Base-by-base conservation (phyloP, 2,113 vertebrate genomes). In the Scortum barcoo region DNA sequence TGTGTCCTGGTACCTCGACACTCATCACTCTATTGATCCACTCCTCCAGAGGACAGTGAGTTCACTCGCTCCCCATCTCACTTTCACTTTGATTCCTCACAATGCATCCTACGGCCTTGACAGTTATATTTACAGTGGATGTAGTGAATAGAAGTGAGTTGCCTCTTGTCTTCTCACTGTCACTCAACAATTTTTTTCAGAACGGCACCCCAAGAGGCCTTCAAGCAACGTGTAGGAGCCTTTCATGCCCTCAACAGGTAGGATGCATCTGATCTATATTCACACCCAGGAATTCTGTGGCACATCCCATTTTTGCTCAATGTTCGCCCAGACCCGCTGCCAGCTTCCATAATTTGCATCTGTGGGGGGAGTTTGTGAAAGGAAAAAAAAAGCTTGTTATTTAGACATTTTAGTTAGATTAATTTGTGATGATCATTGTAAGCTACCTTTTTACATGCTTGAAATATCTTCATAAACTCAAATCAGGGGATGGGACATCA, bases 1-100 rank as follows among this genome's bases (percentile, higher is more conserved):
- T 96, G 83, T 96, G 96, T 79, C 96, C 96, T 0, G 96, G 95
- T 42, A 96, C 95, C 46, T 97, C 96, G 2, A 96, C 96, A 11
- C 95, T 97, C 83, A 96, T 96, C 91, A 96, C 96, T 28, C 92
- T 96, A 77, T 93, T 96, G 87, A 96, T 96, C 76, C 95, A 96
- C 92, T 96, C 96, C 69, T 96, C 96, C 62, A 93, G 96, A 89
- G 96, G 96, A 93, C 96, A 96, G 96, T 96, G 85, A 95, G 96
- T 96, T 76, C 60, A 17, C 73, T 60, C 19, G 2, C 63, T 46
- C n/a, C 16, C 7, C 38, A 4, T 48, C 28, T 7, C 33, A 40
- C 38, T 61, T 62, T 24, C n/a, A 20, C 7, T 86, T 62, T 40
- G n/a, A 67, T 36, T 80, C 50, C 26, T 48, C 13, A 67, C 36